These are phyloP conservation scores for Ferdinandea cuprea DNA, from an alignment of 2,888 invertebrate species.

Conservation along the genomic window DNA sequence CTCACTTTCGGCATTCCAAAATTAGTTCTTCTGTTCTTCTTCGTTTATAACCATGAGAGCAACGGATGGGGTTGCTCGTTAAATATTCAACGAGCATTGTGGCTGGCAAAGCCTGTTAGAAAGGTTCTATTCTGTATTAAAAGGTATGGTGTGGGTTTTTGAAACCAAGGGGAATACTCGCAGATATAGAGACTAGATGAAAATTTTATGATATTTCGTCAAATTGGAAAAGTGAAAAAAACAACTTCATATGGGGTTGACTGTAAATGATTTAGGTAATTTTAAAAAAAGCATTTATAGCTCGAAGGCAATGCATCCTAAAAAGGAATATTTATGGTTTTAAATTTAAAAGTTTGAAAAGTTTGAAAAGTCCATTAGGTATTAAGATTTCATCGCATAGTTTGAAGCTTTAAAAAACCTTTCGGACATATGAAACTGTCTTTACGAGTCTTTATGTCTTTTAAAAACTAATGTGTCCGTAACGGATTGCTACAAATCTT, in stretches of 20 bases:
- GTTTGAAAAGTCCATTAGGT: no score
- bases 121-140: not conserved
- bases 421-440: no score
- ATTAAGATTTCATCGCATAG: no score
- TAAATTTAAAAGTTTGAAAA: no score
- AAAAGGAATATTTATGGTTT: no score
- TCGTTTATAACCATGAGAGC: not conserved
- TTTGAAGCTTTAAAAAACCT: no score
- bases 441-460: no score
- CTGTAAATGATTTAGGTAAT: not conserved
- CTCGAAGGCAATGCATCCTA: not conserved
- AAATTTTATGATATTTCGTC: constrained; percentile 2
- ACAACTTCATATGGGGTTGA: not conserved
- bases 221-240: not conserved
- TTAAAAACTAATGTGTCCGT: no score
- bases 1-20: constrained; percentile 29
- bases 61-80: constrained; percentile 32
- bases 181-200: not conserved
- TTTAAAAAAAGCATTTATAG: not conserved
- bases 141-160: not conserved
- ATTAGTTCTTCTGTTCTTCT: not conserved
- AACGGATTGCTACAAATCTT: no score
- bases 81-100: constrained; percentile 56
- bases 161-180: no score
- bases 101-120: constrained; percentile 3